A percentile compares a stretch with the other conserved stretches of the same genome.
Evolutionary conservation across 2,113 vertebrate species (phyloP).

Genomic region (Apteryx mantelli): DNA sequence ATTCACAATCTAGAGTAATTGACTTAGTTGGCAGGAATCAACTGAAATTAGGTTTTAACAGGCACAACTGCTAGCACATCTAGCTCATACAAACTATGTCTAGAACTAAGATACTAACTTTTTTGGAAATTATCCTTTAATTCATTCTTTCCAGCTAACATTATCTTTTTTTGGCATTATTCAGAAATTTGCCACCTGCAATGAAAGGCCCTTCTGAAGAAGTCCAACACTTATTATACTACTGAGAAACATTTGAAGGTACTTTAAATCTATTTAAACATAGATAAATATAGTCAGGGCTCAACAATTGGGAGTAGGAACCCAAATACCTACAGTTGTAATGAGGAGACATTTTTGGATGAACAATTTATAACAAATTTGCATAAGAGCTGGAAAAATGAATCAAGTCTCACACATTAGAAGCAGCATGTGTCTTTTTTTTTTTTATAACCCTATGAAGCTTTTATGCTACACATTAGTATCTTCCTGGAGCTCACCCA

Average conservation of each 20-base stretch:
- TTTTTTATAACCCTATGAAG: not conserved
- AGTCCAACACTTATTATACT: not conserved
- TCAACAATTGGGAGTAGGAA: not conserved
- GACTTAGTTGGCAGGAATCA: constrained; percentile 12
- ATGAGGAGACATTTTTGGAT: not conserved
- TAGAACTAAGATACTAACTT: not conserved
- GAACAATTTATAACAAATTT: not conserved
- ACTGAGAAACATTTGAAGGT: not conserved
- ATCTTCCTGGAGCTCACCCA: constrained; percentile 39
- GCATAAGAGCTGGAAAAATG: not conserved
- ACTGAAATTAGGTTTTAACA: constrained; percentile 13
- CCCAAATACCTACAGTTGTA: not conserved
- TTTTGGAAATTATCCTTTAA: not conserved
- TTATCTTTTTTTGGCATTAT: not conserved
- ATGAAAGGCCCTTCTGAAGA: not conserved
- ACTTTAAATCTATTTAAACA: not conserved
- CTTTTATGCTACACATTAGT: constrained; percentile 21
- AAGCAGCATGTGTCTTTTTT: not conserved
- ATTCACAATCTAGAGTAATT: constrained; percentile 34
- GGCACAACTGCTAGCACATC: not conserved
- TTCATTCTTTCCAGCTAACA: not conserved
- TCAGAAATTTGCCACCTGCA: not conserved
- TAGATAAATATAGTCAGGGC: not conserved
- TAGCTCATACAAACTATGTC: not conserved
- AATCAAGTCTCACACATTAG: not conserved